Evolutionary conservation across 2,888 invertebrate genomes (phyloP), one percentile per base, ranked within the genome.

Genomic region (Xestia xanthographa): DNA sequence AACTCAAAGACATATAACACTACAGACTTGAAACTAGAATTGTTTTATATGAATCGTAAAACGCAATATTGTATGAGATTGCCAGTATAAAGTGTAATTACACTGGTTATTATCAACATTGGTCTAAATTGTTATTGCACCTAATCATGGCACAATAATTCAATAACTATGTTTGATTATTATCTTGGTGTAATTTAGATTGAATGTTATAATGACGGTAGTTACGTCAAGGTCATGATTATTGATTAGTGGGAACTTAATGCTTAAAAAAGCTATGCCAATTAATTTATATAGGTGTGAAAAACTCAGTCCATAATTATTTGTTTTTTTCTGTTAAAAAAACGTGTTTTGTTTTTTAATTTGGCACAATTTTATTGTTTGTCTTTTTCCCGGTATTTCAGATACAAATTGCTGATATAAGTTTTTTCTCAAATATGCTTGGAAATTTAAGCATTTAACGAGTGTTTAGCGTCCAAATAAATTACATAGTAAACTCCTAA

Each of bases 141-240:
- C 75, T 79, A 77, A 87, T 82, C 82, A 88, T 78, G 76, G 56
- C 66, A 85, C 62, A 73, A 78, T 75, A 85, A 80, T 80, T 77
- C 76, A 83, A 77, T 80, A 78, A 68, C 60, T 72, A 65, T 77
- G 79, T 78, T 38, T 22, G 76, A 82, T 84, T 75, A 68, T 70
- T 79, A 87, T 87, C 82, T 79, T 20, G 53, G 34, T 56, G 66
- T 88, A 53, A 82, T 80, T 79, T 81, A 86, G 58, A 85, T 80
- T 77, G 65, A 81, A 82, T 80, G 78, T 70, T 72, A 72, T 77
- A 82, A 80, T 80, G 60, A 66, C 48, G 41, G 62, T 50, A 29
- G 72, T 68, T 72, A 72, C 48, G 8, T 26, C 79, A 85, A 88
- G 87, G 87, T 76, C 67, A 69, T 45, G n/a, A 43, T 43, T 45